A percentile compares a stretch with the other conserved stretches of the same genome.
These are phyloP conservation scores for Crax fasciolata DNA, from an alignment of 2,797 vertebrate species.

Conservation along the genomic window DNA sequence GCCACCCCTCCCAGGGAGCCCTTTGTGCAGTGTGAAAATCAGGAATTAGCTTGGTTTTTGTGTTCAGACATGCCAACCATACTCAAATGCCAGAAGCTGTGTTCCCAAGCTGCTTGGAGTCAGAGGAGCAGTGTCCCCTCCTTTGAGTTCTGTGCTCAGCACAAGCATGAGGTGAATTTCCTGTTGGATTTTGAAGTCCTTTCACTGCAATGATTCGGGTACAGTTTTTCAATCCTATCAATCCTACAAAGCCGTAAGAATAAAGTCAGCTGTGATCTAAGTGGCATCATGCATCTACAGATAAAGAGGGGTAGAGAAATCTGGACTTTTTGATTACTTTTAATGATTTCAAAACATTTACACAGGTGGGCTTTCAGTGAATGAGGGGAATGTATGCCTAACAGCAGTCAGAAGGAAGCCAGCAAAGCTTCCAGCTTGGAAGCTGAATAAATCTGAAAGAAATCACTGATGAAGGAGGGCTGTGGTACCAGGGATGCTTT, in stretches of 20 bases:
- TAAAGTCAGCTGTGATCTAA: background rate
- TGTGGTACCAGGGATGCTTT: background rate
- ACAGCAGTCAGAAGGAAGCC: background rate
- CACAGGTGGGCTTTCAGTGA: background rate
- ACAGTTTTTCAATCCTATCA: background rate
- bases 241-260: background rate
- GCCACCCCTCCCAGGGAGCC: background rate
- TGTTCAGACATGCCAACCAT: background rate
- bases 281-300: background rate
- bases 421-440: background rate
- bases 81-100: background rate
- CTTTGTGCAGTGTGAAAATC: background rate
- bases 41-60: background rate
- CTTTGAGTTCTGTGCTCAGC: background rate
- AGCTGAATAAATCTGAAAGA: background rate
- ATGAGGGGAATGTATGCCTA: background rate
- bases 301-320: background rate
- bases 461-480: background rate
- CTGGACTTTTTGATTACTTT: background rate
- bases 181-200: background rate
- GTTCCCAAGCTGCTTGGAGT: background rate
- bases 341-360: background rate
- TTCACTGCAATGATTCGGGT: background rate
- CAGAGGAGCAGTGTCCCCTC: background rate
- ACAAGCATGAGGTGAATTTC: fast-evolving